A percentile compares a stretch with the other conserved stretches of the same genome.
phyloP scores from a whole-genome alignment of 2,797 vertebrate genomes.

The Argentina silus region DNA sequence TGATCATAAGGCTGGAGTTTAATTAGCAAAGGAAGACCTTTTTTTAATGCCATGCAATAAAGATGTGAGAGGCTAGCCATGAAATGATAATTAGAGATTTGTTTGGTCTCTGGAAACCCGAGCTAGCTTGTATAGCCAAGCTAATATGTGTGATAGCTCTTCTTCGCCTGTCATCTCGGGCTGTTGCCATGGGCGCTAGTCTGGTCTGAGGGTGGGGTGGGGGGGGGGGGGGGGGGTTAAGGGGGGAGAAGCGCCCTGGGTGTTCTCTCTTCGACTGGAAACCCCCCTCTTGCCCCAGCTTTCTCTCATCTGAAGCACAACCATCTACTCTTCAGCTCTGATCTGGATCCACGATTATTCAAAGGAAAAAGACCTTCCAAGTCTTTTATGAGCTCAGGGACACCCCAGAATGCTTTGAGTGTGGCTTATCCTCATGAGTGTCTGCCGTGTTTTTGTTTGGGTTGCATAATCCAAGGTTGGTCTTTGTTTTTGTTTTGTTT shows the following conservation, averaged over 20 bases:
- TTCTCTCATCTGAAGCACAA: constrained; percentile 1
- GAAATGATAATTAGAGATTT: constrained; percentile 5
- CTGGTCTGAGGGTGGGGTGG: background rate
- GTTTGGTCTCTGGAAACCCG: constrained; percentile 2
- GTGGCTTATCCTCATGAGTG: too few relatives aligned
- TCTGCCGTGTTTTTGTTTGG: background rate
- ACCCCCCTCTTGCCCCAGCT: background rate
- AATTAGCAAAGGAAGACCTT: constrained; percentile 22
- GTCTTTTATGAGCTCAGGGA: background rate
- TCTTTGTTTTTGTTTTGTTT: background rate
- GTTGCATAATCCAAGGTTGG: background rate
- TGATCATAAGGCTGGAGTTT: constrained; percentile 18
- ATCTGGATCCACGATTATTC: background rate
- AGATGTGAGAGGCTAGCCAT: constrained; percentile 8
- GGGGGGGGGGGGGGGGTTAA: background rate
- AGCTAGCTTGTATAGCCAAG: background rate
- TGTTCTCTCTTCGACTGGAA: constrained; percentile 15
- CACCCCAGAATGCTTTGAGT: too few relatives aligned
- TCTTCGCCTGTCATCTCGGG: constrained; percentile 1
- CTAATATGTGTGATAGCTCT: background rate
- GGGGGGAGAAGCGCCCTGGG: background rate
- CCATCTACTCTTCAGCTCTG: background rate
- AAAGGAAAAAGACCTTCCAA: background rate
- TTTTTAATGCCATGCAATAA: constrained; percentile 16
- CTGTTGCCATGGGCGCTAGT: background rate